Base-by-base conservation (phyloP, 2,888 invertebrate species). In the Noctua fimbriata region DNA sequence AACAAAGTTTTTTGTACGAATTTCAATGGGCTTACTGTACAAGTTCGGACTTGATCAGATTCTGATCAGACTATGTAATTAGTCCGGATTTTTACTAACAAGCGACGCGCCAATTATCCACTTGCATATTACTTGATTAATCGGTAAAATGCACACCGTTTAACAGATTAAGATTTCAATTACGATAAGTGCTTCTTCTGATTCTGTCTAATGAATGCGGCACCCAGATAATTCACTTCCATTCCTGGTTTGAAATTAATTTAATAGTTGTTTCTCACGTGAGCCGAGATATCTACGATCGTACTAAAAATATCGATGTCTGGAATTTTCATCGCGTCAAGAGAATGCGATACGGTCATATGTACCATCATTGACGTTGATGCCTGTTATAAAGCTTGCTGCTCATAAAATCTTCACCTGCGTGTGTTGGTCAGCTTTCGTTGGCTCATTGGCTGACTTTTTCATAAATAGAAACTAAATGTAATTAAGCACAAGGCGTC, bases 401-500 rank as follows among this genome's bases (percentile, higher is more conserved):
- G 81, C 79, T 93, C 91, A 88, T 93, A 92, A 93, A 94, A 89
- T 87, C 77, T 90, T 93, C 89, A 92, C 91, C 91, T 92, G 90
- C 89, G 89, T 90, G 81, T 86, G 90, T 90, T 80, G 83, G 85
- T 79, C 83, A 88, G 88, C 89, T 91, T 90, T 89, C 87, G 83
- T 89, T 90, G 86, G 89, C 89, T 83, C 88, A 87, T 90, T 90
- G 87, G 89, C 89, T 84, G 78, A 67, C 73, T 73, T 79, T 81
- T 82, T 79, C 74, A 81, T 79, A 89, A 88, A 89, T 89, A 89
- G 84, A 87, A 90, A 78, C 83, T 86, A 90, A 69, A 85, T 84
- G 93, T 93, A 93, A 94, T 94, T 94, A 95, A 94, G 94, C 91
- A 92, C 94, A 94, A 94, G 93, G 94, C 92, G 92, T 91, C 92